Base-by-base conservation (phyloP, 2,888 invertebrate species). In the Agonum fuliginosum region DNA sequence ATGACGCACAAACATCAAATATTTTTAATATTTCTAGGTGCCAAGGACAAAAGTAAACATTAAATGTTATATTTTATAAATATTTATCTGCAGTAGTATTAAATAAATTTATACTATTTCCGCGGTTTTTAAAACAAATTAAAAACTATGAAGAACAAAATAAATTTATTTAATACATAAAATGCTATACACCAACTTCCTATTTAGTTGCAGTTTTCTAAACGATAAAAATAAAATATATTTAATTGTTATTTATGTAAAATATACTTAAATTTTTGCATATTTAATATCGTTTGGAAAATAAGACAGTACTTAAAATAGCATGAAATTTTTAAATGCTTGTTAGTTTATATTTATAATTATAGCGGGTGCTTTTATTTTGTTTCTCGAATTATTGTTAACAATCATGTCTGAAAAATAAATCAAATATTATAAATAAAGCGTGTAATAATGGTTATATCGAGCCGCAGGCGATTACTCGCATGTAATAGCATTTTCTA, bases 151-250 rank as follows among this genome's bases (percentile, higher is more conserved):
- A 37, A 17, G 17, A 12, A 46, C 17, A 14, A 17, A 62, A 62
- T 62, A 62, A 62, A 62, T 62, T 62, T 62, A 62, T 62, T 62
- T 62, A 3, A 8, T 62, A 62, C 58, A 5, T 8, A 62, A 54
- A 37, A 24, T 51, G 24, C 54, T 12, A 37, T 37, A 12, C 37
- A 37, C 2, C 12, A 12, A 37, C 37, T 37, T 37, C 12, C 24
- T 54, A 10, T 54, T 51, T 51, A 51, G 54, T 54, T 12, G n/a
- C 22, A 12, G 19, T 54, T 54, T 54, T 54, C 54, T n/a, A 54
- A 54, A 54, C 54, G 54, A 54, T 24, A 54, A 19, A 20, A 10
- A 20, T 48, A 20, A 20, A 3, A 46, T 46, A 17, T 46, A 2
- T 17, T 12, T n/a, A 6, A 41, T 41, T 1, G n/a, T n/a, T n/a